phyloP scores from a whole-genome alignment of 2,797 vertebrate species.

The Rhynchotus rufescens region DNA sequence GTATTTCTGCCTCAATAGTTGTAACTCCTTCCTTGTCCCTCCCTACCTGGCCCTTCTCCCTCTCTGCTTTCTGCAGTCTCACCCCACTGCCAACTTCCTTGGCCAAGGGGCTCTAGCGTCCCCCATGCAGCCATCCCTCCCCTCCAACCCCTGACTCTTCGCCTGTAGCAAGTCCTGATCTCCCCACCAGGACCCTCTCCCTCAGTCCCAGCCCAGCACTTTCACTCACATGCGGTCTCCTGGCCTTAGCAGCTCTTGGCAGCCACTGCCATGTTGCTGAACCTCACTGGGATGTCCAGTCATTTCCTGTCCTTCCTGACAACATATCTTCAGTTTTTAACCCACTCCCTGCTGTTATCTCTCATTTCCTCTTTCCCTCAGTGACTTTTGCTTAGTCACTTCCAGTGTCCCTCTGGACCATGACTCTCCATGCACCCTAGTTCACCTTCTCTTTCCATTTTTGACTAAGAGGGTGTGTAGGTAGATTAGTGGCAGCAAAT shows the following conservation, averaged over 20 bases:
- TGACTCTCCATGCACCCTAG: neutral
- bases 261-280: neutral
- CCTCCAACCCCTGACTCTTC: neutral
- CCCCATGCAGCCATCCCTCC: neutral
- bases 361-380: neutral
- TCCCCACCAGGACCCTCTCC: neutral
- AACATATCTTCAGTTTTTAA: neutral
- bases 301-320: neutral
- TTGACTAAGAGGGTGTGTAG: neutral
- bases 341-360: neutral
- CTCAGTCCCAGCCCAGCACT: neutral
- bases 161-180: neutral
- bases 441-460: neutral
- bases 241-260: neutral
- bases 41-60: neutral
- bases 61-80: neutral
- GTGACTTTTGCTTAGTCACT: neutral
- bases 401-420: neutral
- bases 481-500: neutral
- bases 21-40: neutral
- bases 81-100: neutral
- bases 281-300: neutral
- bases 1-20: neutral
- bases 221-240: neutral
- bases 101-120: too few species aligned